A percentile compares a stretch with the other conserved stretches of the same genome.
These are phyloP conservation scores for Anhinga anhinga DNA, from an alignment of 2,113 vertebrate species.

Conservation along the genomic window DNA sequence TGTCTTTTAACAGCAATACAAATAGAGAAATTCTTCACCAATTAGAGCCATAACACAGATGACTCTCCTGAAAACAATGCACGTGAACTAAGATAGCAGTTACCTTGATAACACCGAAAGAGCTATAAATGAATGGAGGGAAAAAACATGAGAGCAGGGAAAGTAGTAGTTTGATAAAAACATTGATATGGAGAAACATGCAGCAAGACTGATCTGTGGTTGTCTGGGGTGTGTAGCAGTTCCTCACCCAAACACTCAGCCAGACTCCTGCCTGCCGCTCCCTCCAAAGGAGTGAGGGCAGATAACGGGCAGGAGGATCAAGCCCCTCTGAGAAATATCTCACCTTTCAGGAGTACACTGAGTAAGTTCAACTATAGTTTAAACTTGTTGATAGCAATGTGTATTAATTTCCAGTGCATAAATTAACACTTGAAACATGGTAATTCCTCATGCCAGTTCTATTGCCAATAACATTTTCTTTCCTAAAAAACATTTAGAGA, in stretches of 20 bases:
- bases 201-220: neutral
- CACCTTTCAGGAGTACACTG: neutral
- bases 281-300: neutral
- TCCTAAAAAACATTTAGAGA: neutral
- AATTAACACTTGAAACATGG: slow-evolving; percentile 1
- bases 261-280: neutral
- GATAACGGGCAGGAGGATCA: neutral
- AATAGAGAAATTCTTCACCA: neutral
- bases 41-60: neutral
- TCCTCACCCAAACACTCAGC: neutral
- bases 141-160: neutral
- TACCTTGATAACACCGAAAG: neutral
- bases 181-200: neutral
- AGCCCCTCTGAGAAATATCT: neutral
- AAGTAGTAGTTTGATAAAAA: neutral
- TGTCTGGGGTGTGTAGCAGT: neutral
- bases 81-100: neutral
- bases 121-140: neutral
- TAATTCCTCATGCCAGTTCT: neutral
- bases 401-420: slow-evolving; percentile 12
- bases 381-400: neutral
- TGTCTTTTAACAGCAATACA: neutral
- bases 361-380: neutral
- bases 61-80: neutral
- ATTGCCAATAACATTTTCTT: neutral